Evolutionary conservation across 1,140 invertebrate species (phyloP), one percentile per base, ranked within the genome.

Genomic region (Cyrtorhinus lividipennis): DNA sequence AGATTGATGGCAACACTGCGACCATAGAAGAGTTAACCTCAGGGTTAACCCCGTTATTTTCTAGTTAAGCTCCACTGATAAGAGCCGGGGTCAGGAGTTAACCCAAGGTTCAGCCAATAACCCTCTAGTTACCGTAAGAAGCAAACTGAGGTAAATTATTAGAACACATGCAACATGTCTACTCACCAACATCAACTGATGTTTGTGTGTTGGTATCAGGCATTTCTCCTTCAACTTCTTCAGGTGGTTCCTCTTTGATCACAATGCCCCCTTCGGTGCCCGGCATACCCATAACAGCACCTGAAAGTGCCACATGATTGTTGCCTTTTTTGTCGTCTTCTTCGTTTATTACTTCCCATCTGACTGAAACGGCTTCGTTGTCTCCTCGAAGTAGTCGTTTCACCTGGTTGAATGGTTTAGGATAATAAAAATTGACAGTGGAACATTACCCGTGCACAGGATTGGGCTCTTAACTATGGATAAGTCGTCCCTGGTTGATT

Each of bases 331-430:
- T 66, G 63, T 90, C 88, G 68, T 90, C 87, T 71, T 95, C 91
- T 72, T 95, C 92, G 67, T 86, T 89, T 27, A 96, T 86, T 0
- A 97, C 85, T 73, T 98, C 93, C 85, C 88, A 97, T 62, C 87
- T 87, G 0, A 96, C 88, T 70, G 78, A 78, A 2, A 81, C 78
- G 57, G 83, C 83, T 69, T 84, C 82, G 65, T 80, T 79, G 69
- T 71, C 70, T 10, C 68, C 84, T 68, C 92, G 79, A 13, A 98
- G 79, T 20, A 98, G 75, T 62, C 92, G 77, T 73, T 96, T 95
- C 15, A 85, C 81, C 66, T 68, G 25, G n/a, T 44, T 10, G n/a
- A 44, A 44, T 10, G 38, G 38, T n/a, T n/a, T n/a, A n/a, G n/a
- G n/a, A n/a, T n/a, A n/a, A n/a, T n/a, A 24, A 62, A 44, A 46